Conservation (phyloP, 2,888 invertebrate species). For the Caenorhabditis drosophilae region DNA sequence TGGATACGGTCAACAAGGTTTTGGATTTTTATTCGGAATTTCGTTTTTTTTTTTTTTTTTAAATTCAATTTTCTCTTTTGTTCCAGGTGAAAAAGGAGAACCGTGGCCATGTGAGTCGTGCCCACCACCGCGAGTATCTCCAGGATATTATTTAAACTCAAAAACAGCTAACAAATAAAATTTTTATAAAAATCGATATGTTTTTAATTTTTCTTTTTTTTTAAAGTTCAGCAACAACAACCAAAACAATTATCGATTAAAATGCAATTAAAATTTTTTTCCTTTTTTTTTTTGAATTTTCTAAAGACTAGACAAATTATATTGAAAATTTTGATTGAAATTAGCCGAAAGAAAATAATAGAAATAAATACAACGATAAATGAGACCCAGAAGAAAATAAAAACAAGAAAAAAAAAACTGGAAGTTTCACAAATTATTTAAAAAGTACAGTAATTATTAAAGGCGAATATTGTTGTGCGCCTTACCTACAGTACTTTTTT, state of each 20-base stretch:
- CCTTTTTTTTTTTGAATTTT: too few species aligned
- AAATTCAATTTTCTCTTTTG: not conserved
- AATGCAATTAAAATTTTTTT: too few species aligned
- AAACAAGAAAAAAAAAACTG: not conserved
- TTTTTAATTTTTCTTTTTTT: not conserved
- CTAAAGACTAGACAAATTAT: too few species aligned
- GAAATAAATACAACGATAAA: not conserved
- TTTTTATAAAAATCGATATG: slow-evolving; percentile 2
- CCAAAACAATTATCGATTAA: too few species aligned
- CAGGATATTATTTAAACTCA: slow-evolving; percentile 38
- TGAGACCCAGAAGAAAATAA: not conserved
- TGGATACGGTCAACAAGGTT: slow-evolving; percentile 31
- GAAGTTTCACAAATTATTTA: too few species aligned
- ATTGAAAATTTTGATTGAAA: not conserved
- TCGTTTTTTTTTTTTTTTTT: too few species aligned
- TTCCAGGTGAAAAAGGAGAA: slow-evolving; percentile 41
- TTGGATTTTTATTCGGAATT: too few species aligned
- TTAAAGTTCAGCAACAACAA: too few species aligned
- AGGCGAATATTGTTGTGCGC: too few species aligned
- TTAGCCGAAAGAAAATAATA: not conserved
- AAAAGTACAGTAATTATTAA: too few species aligned
- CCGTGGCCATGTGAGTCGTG: slow-evolving; percentile 49
- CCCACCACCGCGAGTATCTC: slow-evolving; percentile 46
- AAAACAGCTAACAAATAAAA: not conserved
- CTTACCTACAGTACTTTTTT: too few species aligned